Evolutionary conservation across 2,797 vertebrate genomes (phyloP).

Genomic region (Octomys mimax): DNA sequence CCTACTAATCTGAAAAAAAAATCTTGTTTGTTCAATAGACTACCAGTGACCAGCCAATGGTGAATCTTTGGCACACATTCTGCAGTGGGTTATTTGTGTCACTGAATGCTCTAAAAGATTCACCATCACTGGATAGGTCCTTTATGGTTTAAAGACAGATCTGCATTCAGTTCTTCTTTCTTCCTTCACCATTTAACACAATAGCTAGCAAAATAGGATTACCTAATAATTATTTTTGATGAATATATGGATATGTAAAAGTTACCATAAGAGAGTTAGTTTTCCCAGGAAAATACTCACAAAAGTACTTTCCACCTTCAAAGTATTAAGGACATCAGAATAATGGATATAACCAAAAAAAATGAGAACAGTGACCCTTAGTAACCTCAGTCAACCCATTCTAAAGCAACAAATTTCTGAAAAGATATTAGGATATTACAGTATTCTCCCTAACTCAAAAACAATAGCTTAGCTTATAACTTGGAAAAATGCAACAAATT

Average conservation of each 20-base stretch:
- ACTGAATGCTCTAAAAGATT: background rate
- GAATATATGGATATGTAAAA: background rate
- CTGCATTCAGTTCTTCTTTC: background rate
- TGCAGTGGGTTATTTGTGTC: background rate
- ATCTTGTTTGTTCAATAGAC: background rate
- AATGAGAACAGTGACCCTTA: background rate
- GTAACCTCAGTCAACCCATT: conserved; percentile 22
- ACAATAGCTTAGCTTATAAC: background rate
- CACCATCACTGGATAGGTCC: background rate
- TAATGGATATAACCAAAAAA: conserved; percentile 32
- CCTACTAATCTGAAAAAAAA: background rate
- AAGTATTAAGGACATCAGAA: background rate
- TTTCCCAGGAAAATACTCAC: conserved; percentile 30
- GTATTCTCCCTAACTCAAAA: background rate
- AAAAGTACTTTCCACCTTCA: background rate
- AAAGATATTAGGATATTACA: background rate
- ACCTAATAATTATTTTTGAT: background rate
- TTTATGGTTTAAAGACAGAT: background rate
- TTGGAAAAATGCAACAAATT: background rate
- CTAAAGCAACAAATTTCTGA: conserved; percentile 38
- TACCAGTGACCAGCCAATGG: background rate
- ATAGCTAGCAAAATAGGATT: conserved; percentile 13
- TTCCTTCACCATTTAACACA: background rate
- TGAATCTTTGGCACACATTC: background rate
- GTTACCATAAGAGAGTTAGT: background rate